Evolutionary conservation across 2,797 vertebrate genomes (phyloP), one percentile per base, ranked within the genome.

Genomic region (Malurus splendens): DNA sequence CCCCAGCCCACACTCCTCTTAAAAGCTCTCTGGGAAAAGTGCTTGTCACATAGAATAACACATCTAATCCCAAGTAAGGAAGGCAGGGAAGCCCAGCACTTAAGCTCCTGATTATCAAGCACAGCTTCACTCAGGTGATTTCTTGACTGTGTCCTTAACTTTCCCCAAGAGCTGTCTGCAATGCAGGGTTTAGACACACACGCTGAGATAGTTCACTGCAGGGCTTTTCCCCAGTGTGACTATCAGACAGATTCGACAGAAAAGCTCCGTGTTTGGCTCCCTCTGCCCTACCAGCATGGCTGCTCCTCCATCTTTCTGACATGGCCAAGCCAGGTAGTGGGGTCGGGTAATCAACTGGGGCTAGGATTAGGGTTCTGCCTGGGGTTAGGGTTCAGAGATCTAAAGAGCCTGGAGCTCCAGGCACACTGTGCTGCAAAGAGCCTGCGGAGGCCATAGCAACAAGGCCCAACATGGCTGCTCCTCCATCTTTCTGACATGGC

Each of bases 241-340:
- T 19, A 2, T 47, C 7, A 33, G 55, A 54, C 24, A 64, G 54
- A 71, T 48, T 25, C 2, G 13, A 80, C 25, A 32, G 44, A 45
- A 50, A 28, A 3, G 14, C 20, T 22, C 0, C 0, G 0, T 6
- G 1, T 54, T 44, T 77, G 75, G 50, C 32, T 87, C 20, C 33
- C 42, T 80, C 36, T 18, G 4, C 14, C 24, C 23, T 59, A 57
- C 30, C 61, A 36, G 12, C 36, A 36, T 36, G 36, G 36, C 36
- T 36, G 36, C 36, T 36, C 36, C 36, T 36, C 33, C 36, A 36
- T 36, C 36, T 36, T 36, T 36, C 36, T 36, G 36, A 36, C 36
- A 12, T 36, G 36, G 36, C 36, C 11, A 10, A 36, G 10, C 36
- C 10, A 36, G 36, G 36, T 36, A 36, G 36, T 36, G 36, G 36